Conservation (phyloP, 2,113 vertebrate genomes). For the Cepphus grylle region DNA sequence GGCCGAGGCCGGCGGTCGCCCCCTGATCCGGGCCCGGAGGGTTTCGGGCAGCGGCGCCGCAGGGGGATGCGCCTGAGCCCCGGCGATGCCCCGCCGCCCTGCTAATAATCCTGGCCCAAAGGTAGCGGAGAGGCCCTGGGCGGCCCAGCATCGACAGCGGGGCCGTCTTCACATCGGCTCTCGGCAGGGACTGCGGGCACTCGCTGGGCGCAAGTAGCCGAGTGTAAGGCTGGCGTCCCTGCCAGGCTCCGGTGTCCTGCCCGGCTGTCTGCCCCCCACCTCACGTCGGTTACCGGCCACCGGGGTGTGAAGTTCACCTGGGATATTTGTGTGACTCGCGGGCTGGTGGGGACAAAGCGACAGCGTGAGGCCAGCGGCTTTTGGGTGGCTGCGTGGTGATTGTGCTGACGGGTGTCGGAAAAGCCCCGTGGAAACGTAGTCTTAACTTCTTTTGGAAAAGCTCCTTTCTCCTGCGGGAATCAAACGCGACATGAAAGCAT, state of each 20-base stretch:
- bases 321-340: not conserved
- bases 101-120: not conserved
- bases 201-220: accelerated
- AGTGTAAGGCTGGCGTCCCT: accelerated
- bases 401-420: not conserved
- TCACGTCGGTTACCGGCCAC: accelerated
- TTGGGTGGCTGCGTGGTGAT: not conserved
- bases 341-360: not conserved
- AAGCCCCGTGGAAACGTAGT: not conserved
- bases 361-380: slow-evolving; percentile 6
- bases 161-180: not conserved
- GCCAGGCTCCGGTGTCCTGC: not conserved
- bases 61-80: not conserved
- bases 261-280: not conserved
- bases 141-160: not conserved
- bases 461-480: not conserved
- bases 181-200: not conserved
- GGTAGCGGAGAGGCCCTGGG: not conserved
- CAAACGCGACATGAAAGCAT: accelerated
- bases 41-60: not conserved
- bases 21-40: not conserved
- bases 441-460: not conserved
- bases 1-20: not conserved
- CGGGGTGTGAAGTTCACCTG: not conserved
- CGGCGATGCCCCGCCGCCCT: not conserved